phyloP scores from a whole-genome alignment of 2,888 invertebrate genomes.

The Anoplius nigerrimus region DNA sequence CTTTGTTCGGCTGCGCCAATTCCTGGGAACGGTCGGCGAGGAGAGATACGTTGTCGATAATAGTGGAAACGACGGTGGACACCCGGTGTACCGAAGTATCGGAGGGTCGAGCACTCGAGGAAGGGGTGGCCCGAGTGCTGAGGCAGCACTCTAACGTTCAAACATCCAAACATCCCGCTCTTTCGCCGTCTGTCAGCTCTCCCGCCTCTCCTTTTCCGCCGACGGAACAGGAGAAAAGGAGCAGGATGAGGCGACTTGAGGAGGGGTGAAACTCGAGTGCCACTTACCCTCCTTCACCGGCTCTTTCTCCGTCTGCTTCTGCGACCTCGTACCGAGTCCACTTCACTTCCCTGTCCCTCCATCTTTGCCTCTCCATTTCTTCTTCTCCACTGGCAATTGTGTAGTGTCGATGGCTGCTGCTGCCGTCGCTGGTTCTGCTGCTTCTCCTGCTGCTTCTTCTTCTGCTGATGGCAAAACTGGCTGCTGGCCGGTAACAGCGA shows the following conservation, averaged over 20 bases:
- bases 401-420: conserved; percentile 7
- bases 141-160: conserved; percentile 72
- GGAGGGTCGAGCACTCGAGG: conserved; percentile 27
- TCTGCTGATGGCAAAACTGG: neutral
- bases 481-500: neutral
- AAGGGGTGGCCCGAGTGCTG: conserved; percentile 65
- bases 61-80: conserved; percentile 29
- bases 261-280: conserved; percentile 59
- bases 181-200: conserved; percentile 69
- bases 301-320: conserved; percentile 52
- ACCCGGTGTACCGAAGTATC: conserved; percentile 45
- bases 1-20: neutral
- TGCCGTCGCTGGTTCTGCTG: too few species aligned
- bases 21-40: neutral
- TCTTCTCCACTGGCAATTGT: conserved; percentile 12
- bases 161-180: conserved; percentile 74
- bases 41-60: conserved; percentile 6
- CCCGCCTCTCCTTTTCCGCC: conserved; percentile 30
- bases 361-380: conserved; percentile 15
- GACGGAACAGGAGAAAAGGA: conserved; percentile 20
- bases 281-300: conserved; percentile 67
- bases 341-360: conserved; percentile 32
- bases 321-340: conserved; percentile 41
- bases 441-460: too few species aligned
- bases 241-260: neutral